Conservation (phyloP, 2,797 vertebrate species). For the Clarias laeviceps region DNA sequence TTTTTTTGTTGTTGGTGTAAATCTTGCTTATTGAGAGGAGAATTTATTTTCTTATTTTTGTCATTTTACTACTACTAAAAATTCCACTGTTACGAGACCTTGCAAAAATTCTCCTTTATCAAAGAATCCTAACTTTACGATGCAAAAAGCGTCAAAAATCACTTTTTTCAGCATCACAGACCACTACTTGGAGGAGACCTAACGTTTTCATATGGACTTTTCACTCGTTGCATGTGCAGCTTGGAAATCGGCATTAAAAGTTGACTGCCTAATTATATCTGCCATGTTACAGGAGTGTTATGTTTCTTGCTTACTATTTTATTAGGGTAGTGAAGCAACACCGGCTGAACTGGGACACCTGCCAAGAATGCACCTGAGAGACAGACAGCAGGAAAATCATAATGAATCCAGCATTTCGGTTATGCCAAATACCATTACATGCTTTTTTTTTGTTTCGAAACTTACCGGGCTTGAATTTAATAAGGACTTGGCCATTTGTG, state of each 20-base stretch:
- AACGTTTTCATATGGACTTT: neutral
- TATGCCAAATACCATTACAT: neutral
- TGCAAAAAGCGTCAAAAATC: neutral
- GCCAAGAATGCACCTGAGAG: conserved; percentile 85
- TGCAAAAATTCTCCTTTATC: neutral
- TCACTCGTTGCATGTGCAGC: no score
- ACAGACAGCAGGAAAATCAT: neutral
- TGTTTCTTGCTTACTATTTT: conserved; percentile 77
- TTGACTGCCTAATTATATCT: neutral
- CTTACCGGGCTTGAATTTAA: conserved; percentile 80
- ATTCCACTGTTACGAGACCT: neutral
- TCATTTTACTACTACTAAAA: neutral
- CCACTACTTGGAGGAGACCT: neutral
- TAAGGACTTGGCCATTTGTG: conserved; percentile 76
- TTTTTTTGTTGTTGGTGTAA: neutral
- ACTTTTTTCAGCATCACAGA: neutral
- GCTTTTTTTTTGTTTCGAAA: neutral
- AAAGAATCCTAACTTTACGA: neutral
- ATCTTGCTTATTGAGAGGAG: neutral
- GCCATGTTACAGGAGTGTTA: neutral
- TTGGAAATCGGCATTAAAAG: neutral
- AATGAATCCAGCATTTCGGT: neutral
- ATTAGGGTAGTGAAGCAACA: conserved; percentile 86
- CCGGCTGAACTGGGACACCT: conserved; percentile 87
- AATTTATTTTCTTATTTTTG: neutral